phyloP scores from a whole-genome alignment of 1,140 invertebrate genomes.

The Alviniconcha marisindica region DNA sequence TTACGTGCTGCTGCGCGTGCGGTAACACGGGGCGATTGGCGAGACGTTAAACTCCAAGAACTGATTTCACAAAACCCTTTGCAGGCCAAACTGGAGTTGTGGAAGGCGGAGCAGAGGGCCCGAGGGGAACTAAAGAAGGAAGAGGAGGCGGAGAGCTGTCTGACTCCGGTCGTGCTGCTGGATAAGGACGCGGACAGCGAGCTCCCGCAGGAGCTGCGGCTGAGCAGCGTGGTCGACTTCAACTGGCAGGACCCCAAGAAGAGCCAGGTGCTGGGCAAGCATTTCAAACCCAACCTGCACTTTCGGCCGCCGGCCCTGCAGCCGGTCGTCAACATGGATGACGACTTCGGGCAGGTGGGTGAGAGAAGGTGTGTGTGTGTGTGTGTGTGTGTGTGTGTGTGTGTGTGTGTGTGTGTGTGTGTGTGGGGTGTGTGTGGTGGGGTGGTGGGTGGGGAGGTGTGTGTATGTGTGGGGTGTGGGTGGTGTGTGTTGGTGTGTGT shows the following conservation, averaged over 20 bases:
- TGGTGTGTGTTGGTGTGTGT: no score
- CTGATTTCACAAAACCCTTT: no score
- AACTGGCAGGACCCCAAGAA: conserved; percentile 34
- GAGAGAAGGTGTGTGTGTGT: neutral
- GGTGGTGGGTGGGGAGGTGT: neutral
- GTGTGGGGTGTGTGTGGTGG: neutral
- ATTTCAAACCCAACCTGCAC: conserved; percentile 23
- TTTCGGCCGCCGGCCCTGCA: neutral
- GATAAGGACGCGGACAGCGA: neutral
- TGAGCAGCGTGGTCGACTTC: conserved; percentile 39
- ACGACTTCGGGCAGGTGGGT: conserved; percentile 2
- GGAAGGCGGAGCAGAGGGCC: conserved; percentile 9
- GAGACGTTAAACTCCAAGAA: no score
- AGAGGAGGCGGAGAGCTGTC: neutral
- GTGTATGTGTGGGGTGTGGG: no score
- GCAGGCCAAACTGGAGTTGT: neutral
- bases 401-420: neutral
- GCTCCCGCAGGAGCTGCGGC: conserved; percentile 25
- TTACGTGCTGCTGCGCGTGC: no score
- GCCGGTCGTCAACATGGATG: neutral
- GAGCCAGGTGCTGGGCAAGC: neutral
- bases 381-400: neutral
- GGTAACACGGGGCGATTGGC: no score
- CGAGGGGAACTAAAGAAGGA: conserved; percentile 28
- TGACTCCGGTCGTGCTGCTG: neutral